phyloP scores from a whole-genome alignment of 2,113 vertebrate genomes.

The Urocolius indicus region DNA sequence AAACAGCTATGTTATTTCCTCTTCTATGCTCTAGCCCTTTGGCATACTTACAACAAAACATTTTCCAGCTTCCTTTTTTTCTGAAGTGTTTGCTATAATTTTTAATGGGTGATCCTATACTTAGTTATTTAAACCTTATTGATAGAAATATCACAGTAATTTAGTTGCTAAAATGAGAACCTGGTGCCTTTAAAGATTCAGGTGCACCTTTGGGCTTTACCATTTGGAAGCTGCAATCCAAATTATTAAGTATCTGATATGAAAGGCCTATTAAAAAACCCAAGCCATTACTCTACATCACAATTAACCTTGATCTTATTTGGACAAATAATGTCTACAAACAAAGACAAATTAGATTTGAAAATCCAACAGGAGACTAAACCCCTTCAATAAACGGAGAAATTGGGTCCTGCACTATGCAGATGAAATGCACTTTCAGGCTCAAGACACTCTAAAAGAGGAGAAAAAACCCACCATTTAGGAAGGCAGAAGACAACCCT shows the following conservation, averaged over 20 bases:
- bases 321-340: neutral
- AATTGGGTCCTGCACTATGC: neutral
- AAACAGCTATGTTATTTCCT: neutral
- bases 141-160: neutral
- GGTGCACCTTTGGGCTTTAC: neutral
- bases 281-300: neutral
- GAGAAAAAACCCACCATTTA: neutral
- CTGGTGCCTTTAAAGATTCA: neutral
- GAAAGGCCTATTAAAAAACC: neutral
- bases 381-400: neutral
- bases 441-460: neutral
- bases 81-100: neutral
- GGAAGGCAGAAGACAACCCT: neutral
- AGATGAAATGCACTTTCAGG: neutral
- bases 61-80: neutral
- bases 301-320: neutral
- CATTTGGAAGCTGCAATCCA: neutral
- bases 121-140: neutral
- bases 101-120: neutral
- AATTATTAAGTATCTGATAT: neutral
- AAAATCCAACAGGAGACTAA: neutral
- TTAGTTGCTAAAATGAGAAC: neutral
- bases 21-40: neutral
- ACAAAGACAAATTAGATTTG: neutral
- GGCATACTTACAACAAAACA: slow-evolving; percentile 19